phyloP scores from a whole-genome alignment of 2,113 vertebrate genomes.

The Perccottus glenii region DNA sequence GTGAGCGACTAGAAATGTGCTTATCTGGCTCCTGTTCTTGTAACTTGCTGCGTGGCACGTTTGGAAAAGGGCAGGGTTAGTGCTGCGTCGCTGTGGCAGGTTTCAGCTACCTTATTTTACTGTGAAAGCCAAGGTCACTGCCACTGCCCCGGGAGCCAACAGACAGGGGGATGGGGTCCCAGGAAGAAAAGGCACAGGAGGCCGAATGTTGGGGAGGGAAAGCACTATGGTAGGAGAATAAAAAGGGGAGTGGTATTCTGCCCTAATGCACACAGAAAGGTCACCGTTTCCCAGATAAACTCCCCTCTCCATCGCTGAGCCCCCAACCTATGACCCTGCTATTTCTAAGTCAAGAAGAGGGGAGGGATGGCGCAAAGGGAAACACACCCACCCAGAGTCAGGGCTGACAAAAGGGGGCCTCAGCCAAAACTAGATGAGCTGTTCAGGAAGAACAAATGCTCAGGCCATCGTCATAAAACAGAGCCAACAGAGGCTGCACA shows the following conservation, averaged over 20 bases:
- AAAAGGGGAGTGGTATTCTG: conserved; percentile 83
- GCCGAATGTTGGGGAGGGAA: conserved; percentile 53
- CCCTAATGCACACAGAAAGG: conserved; percentile 84
- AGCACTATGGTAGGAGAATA: conserved; percentile 68
- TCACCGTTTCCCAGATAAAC: conserved; percentile 83
- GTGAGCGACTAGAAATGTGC: conserved; percentile 37
- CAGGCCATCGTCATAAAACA: conserved; percentile 68
- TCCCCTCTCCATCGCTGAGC: conserved; percentile 57
- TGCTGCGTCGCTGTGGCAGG: conserved; percentile 43
- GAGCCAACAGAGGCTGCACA: conserved; percentile 64
- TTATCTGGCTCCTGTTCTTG: conserved; percentile 45
- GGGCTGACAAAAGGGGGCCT: conserved; percentile 73
- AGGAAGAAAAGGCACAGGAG: conserved; percentile 58
- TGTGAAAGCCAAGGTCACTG: conserved; percentile 81
- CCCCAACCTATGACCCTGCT: conserved; percentile 83
- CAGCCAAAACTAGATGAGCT: conserved; percentile 51
- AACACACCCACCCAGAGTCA: conserved; percentile 69
- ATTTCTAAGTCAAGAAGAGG: conserved; percentile 75
- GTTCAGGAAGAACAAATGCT: conserved; percentile 59
- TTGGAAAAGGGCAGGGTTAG: conserved; percentile 47
- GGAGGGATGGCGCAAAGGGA: conserved; percentile 34
- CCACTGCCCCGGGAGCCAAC: conserved; percentile 80
- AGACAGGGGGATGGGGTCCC: conserved; percentile 73
- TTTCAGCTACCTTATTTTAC: conserved; percentile 62
- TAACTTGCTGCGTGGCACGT: conserved; percentile 40